Evolutionary conservation across 92 coral and sea anemone genomes (phyloP).

Genomic region (Palythoa caribaeorum): DNA sequence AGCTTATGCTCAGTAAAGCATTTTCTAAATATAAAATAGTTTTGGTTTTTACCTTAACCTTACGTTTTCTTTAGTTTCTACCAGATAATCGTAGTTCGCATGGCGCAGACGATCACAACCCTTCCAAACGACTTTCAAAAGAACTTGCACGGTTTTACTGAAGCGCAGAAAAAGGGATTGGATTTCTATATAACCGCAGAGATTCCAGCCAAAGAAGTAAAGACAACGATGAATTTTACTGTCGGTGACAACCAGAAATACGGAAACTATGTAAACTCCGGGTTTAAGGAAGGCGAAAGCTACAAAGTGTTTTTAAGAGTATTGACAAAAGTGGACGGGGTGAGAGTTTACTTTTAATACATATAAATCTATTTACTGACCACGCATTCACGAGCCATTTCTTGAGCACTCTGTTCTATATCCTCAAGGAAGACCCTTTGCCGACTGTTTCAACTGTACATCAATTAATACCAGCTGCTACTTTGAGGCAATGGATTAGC

Average conservation of each 20-base stretch:
- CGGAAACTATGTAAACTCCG: neutral
- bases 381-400: too few species aligned
- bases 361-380: too few species aligned
- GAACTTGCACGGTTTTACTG: neutral
- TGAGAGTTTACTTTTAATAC: neutral
- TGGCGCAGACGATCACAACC: too few species aligned
- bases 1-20: too few species aligned
- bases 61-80: neutral
- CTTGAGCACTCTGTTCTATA: too few species aligned
- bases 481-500: too few species aligned
- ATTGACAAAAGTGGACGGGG: neutral
- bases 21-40: too few species aligned
- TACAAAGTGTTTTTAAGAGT: constrained; percentile 16
- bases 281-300: neutral
- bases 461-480: too few species aligned
- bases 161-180: neutral
- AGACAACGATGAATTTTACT: neutral
- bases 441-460: too few species aligned
- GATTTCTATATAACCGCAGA: neutral
- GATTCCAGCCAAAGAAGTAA: neutral
- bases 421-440: too few species aligned
- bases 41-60: too few species aligned
- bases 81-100: neutral
- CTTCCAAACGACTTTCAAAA: neutral
- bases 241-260: neutral